phyloP scores from a whole-genome alignment of 2,888 invertebrate species.

The Laothoe populi region DNA sequence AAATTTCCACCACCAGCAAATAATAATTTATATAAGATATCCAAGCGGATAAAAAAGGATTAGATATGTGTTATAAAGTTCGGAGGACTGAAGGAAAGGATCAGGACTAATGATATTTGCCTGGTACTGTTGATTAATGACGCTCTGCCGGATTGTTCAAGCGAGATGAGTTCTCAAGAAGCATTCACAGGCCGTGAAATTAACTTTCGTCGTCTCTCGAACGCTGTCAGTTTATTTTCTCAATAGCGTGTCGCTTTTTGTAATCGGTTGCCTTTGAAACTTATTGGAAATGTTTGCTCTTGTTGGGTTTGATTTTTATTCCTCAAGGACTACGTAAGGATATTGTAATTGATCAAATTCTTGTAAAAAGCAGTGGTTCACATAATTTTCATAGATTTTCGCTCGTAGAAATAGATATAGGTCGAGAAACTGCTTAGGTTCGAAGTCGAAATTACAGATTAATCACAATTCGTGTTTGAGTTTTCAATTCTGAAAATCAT shows the following conservation, averaged over 20 bases:
- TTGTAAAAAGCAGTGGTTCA: not conserved
- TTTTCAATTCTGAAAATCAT: too few relatives aligned
- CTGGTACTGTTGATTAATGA: slow-evolving; percentile 74
- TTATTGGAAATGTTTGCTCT: slow-evolving; percentile 59
- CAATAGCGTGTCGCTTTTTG: slow-evolving; percentile 62
- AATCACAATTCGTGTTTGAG: too few relatives aligned
- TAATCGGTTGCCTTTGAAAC: slow-evolving; percentile 51
- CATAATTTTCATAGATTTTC: too few relatives aligned
- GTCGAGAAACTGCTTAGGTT: too few relatives aligned
- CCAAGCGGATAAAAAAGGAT: not conserved
- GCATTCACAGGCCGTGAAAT: slow-evolving; percentile 81
- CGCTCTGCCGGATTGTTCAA: slow-evolving; percentile 73
- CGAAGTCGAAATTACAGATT: too few relatives aligned
- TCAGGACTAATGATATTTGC: slow-evolving; percentile 63
- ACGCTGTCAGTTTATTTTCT: slow-evolving; percentile 72
- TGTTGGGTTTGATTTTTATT: slow-evolving; percentile 15
- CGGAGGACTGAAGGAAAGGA: not conserved
- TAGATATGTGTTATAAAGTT: slow-evolving; percentile 1
- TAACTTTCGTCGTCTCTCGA: slow-evolving; percentile 77
- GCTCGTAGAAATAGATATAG: too few relatives aligned
- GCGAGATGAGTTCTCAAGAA: slow-evolving; percentile 77
- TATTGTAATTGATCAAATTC: not conserved
- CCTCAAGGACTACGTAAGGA: too few relatives aligned
- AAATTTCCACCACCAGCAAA: too few relatives aligned
- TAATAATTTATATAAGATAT: too few relatives aligned